These are phyloP conservation scores for Sebastes vulpes DNA, from an alignment of 2,797 vertebrate species.

Conservation along the genomic window DNA sequence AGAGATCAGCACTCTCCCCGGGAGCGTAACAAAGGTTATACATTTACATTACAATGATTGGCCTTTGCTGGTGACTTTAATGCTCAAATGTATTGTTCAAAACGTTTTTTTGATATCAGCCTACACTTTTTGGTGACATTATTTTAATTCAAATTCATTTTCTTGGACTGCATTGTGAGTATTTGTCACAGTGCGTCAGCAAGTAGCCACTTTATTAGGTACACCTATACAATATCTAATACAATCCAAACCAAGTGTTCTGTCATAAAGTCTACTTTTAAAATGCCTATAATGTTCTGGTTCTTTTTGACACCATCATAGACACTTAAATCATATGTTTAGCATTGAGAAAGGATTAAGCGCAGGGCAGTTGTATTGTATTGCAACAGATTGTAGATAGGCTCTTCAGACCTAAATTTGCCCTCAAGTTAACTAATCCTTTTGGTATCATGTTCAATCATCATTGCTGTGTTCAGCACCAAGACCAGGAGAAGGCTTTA, in stretches of 20 bases:
- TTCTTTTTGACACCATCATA: neutral
- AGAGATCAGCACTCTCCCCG: slow-evolving; percentile 47
- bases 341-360: no score
- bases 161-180: neutral
- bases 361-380: no score
- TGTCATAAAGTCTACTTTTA: neutral
- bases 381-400: neutral
- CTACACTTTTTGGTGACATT: neutral
- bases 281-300: neutral
- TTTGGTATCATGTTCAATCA: neutral
- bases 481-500: neutral
- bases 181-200: neutral
- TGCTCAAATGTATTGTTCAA: slow-evolving; percentile 39
- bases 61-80: slow-evolving; percentile 42
- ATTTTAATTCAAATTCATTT: neutral
- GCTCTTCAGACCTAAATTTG: neutral
- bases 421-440: neutral
- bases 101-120: slow-evolving; percentile 4
- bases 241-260: neutral
- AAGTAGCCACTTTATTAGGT: neutral
- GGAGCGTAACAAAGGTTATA: slow-evolving; percentile 50
- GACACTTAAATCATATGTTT: no score
- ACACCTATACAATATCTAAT: neutral
- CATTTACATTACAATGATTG: slow-evolving; percentile 68
- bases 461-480: neutral